A percentile compares a stretch with the other conserved stretches of the same genome.
These are phyloP conservation scores for Catonia carolina DNA, from an alignment of 2,888 invertebrate species.

Conservation along the genomic window DNA sequence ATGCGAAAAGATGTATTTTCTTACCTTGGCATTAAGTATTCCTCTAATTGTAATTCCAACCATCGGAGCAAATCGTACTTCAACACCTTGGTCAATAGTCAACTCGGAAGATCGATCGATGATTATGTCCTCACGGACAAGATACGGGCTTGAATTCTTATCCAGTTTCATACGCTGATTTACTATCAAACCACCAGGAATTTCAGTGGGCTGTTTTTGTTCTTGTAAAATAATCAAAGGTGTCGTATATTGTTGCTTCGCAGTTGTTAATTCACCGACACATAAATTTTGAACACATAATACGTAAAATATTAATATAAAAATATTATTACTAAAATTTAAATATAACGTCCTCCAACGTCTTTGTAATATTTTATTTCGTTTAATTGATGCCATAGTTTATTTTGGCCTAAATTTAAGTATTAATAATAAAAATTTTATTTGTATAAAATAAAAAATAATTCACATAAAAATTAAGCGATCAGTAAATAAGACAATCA, in stretches of 20 bases:
- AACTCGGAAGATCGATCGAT: conserved; percentile 73
- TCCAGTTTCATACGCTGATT: conserved; percentile 52
- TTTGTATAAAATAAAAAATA: no score
- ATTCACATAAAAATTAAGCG: no score
- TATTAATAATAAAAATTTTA: no score
- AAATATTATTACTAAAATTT: background rate
- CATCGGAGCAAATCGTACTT: conserved; percentile 82
- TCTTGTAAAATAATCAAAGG: background rate
- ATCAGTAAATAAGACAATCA: background rate
- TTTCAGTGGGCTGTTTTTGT: conserved; percentile 19
- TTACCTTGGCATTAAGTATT: conserved; percentile 81
- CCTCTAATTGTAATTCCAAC: conserved; percentile 91
- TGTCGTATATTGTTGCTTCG: conserved; percentile 16
- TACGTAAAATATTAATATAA: background rate
- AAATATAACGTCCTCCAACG: conserved; percentile 24
- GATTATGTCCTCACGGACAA: conserved; percentile 70
- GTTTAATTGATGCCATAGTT: conserved; percentile 13
- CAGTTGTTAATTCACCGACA: conserved; percentile 3
- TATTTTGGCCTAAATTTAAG: background rate
- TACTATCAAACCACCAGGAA: conserved; percentile 48
- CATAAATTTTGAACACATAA: conserved; percentile 18
- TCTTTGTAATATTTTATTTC: conserved; percentile 15
- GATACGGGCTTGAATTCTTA: conserved; percentile 61
- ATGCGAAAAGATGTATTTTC: no score
- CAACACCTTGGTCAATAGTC: conserved; percentile 83